These are phyloP conservation scores for Aporophyla lueneburgensis DNA, from an alignment of 2,888 invertebrate genomes.

Conservation along the genomic window DNA sequence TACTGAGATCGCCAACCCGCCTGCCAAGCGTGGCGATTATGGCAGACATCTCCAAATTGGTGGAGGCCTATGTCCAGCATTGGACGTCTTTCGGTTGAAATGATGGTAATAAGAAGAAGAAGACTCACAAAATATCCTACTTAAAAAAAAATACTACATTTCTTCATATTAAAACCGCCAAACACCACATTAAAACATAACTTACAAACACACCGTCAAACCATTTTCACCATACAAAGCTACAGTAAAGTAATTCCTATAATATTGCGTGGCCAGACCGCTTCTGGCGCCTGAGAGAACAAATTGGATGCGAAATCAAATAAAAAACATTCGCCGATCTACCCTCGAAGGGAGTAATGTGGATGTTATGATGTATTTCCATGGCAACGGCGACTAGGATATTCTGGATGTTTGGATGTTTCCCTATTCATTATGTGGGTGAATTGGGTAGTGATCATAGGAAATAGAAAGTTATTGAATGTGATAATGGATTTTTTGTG, in stretches of 20 bases:
- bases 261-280: slow-evolving; percentile 76
- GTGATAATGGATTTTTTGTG: slow-evolving; percentile 33
- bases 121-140: background rate
- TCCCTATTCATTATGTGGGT: slow-evolving; percentile 45
- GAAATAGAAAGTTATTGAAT: slow-evolving; percentile 30
- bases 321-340: slow-evolving; percentile 84
- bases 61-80: no score
- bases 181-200: background rate
- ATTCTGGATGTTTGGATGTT: slow-evolving; percentile 21
- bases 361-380: slow-evolving; percentile 66
- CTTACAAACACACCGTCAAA: slow-evolving; percentile 5
- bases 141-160: background rate
- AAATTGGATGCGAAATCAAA: slow-evolving; percentile 89
- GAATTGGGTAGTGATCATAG: slow-evolving; percentile 34
- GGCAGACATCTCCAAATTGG: no score
- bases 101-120: no score
- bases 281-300: slow-evolving; percentile 80
- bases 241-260: slow-evolving; percentile 63
- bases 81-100: no score
- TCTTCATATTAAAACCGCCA: background rate
- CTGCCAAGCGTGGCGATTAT: no score
- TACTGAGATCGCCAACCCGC: no score
- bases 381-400: slow-evolving; percentile 48
- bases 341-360: slow-evolving; percentile 71
- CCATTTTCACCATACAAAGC: slow-evolving; percentile 30